Percentiles rank a stretch among this genome's conserved stretches.
phyloP scores from a whole-genome alignment of 2,888 invertebrate genomes.

The Micoletzkya japonica region DNA sequence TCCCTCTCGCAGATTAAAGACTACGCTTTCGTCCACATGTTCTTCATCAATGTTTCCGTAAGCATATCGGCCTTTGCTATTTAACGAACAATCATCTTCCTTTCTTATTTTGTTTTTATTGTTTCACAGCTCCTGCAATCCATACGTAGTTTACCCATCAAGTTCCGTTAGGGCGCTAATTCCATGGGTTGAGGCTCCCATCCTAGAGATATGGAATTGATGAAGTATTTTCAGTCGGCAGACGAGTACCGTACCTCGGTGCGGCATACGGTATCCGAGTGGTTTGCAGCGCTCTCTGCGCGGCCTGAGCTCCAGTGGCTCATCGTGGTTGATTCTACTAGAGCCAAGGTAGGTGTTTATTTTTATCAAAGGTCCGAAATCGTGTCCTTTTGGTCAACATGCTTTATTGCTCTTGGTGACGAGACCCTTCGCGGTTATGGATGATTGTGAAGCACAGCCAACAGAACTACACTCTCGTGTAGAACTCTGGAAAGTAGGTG shows the following conservation, averaged over 20 bases:
- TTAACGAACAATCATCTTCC: not conserved
- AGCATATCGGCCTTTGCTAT: not conserved
- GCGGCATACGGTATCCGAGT: constrained; percentile 57
- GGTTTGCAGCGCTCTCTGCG: constrained; percentile 54
- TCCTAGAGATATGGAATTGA: not conserved
- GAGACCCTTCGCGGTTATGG: too few species aligned
- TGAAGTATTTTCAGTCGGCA: constrained; percentile 40
- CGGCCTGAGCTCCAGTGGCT: constrained; percentile 54
- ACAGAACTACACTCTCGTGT: too few species aligned
- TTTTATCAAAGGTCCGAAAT: too few species aligned
- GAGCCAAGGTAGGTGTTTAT: too few species aligned
- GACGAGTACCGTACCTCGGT: constrained; percentile 57
- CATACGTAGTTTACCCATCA: too few species aligned
- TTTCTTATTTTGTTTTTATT: not conserved
- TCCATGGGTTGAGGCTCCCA: not conserved
- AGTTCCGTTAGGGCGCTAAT: too few species aligned
- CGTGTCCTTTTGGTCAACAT: too few species aligned
- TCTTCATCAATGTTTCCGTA: constrained; percentile 52
- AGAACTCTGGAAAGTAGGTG: too few species aligned
- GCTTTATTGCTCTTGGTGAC: too few species aligned
- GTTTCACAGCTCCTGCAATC: not conserved
- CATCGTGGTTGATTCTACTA: constrained; percentile 55
- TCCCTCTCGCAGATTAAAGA: constrained; percentile 34
- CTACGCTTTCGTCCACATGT: constrained; percentile 55
- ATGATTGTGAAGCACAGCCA: too few species aligned